Percentiles rank a stretch among this genome's conserved stretches.
Conservation (phyloP, 2,113 vertebrate species). For the Gymnorhina tibicen region DNA sequence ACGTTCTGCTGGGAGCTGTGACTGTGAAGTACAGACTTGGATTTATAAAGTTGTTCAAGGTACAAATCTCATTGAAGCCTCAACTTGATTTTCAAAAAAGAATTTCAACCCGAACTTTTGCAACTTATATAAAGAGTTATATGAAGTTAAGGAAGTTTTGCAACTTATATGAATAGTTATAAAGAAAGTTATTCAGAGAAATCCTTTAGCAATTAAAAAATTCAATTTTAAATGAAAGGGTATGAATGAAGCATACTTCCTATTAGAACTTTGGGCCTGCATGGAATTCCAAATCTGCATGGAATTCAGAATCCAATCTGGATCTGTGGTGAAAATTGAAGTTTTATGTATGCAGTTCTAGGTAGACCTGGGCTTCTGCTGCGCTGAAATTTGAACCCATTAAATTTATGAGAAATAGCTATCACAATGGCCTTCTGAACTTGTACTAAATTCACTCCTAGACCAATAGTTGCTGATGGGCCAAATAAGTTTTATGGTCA, state of each 20-base stretch:
- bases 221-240: constrained; percentile 31
- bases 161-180: not conserved
- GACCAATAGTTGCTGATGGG: not conserved
- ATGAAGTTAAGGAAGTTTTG: not conserved
- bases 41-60: not conserved
- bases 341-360: not conserved
- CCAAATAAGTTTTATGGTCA: not conserved
- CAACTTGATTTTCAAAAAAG: not conserved
- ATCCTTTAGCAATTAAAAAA: not conserved
- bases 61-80: not conserved
- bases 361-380: not conserved
- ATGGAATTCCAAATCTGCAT: not conserved
- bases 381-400: not conserved
- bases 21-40: not conserved
- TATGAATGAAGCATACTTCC: not conserved
- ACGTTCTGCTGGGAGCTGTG: not conserved
- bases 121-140: not conserved
- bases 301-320: not conserved
- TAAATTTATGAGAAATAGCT: not conserved
- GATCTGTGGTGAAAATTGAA: not conserved
- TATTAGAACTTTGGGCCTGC: not conserved
- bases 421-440: not conserved
- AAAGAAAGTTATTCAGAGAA: not conserved
- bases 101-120: not conserved
- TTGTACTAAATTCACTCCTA: not conserved